Evolutionary conservation across 1,140 invertebrate genomes (phyloP).

Genomic region (Aphis gossypii): DNA sequence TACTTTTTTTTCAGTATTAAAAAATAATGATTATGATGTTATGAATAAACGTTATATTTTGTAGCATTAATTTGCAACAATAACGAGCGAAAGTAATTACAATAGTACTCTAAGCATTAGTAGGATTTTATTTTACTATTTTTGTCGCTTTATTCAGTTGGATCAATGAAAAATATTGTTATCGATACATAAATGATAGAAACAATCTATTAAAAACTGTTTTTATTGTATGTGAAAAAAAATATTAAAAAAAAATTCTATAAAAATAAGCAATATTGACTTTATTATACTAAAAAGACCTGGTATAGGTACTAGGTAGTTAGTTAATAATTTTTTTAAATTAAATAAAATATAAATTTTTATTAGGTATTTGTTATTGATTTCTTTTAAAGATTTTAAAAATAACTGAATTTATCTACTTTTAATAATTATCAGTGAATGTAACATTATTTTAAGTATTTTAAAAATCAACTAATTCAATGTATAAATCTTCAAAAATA

Average conservation of each 20-base stretch:
- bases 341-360: neutral
- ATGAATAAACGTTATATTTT: neutral
- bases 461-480: too few species aligned
- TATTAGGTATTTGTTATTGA: too few species aligned
- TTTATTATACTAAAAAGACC: neutral
- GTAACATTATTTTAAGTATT: neutral
- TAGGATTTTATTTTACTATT: neutral
- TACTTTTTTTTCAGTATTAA: too few species aligned
- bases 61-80: neutral
- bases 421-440: neutral
- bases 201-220: neutral
- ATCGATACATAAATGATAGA: neutral
- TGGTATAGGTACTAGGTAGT: too few species aligned
- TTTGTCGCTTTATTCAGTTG: neutral
- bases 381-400: too few species aligned
- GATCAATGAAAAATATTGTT: neutral
- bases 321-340: neutral
- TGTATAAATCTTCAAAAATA: too few species aligned
- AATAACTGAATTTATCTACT: too few species aligned
- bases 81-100: neutral
- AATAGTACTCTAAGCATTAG: neutral
- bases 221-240: neutral
- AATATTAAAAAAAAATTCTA: slow-evolving; percentile 1
- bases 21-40: neutral
- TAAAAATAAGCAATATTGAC: neutral